These are phyloP conservation scores for Helicolenus hilgendorfi DNA, from an alignment of 2,797 vertebrate species.

Conservation along the genomic window DNA sequence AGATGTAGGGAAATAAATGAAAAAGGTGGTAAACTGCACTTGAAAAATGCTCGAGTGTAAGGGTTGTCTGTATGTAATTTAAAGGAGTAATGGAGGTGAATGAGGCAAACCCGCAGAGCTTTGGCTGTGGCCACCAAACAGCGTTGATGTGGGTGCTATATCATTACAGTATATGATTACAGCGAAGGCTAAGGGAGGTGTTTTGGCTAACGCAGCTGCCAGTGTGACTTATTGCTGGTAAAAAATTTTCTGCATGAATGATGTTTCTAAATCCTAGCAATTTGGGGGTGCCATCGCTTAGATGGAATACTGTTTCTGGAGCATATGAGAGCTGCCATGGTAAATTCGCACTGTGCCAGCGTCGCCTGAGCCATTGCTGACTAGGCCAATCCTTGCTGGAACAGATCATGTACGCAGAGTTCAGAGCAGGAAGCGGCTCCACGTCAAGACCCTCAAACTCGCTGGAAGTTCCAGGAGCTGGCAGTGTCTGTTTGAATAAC, in stretches of 20 bases:
- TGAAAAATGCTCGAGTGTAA: slow-evolving; percentile 13
- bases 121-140: slow-evolving; percentile 43
- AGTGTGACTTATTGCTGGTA: slow-evolving; percentile 62
- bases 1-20: slow-evolving; percentile 29
- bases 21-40: slow-evolving; percentile 35
- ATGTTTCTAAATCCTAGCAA: slow-evolving; percentile 59
- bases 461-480: slow-evolving; percentile 35
- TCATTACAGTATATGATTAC: slow-evolving; percentile 72
- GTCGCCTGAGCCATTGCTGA: slow-evolving; percentile 21
- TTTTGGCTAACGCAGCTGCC: slow-evolving; percentile 59
- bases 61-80: slow-evolving; percentile 56
- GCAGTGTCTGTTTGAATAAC: slow-evolving; percentile 70
- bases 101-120: slow-evolving; percentile 52
- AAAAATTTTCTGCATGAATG: slow-evolving; percentile 47
- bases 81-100: slow-evolving; percentile 63
- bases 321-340: slow-evolving; percentile 33
- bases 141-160: slow-evolving; percentile 61
- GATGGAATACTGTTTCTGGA: slow-evolving; percentile 34
- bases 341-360: slow-evolving; percentile 26
- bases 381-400: slow-evolving; percentile 37
- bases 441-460: slow-evolving; percentile 64
- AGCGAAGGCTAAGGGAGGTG: slow-evolving; percentile 51
- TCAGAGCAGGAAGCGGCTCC: slow-evolving; percentile 66
- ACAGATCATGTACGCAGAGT: slow-evolving; percentile 25
- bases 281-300: slow-evolving; percentile 37